Percentiles rank a stretch among this genome's conserved stretches.
These are phyloP conservation scores for Gymnocephalus cernua DNA, from an alignment of 2,113 vertebrate species.

Conservation along the genomic window DNA sequence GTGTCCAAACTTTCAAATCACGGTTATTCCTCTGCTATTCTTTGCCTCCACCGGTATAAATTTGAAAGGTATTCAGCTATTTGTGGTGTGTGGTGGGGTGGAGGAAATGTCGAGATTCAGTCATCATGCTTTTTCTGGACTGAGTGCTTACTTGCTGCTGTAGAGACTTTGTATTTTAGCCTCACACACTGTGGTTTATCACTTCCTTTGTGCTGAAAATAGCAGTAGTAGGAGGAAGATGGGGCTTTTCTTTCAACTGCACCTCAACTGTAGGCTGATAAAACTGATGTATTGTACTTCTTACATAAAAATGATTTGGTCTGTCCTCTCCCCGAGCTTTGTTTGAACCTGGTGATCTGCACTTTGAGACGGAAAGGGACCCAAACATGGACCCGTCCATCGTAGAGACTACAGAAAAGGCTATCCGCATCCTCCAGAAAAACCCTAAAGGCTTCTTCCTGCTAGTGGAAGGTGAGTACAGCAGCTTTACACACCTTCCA, in stretches of 20 bases:
- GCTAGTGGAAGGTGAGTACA: conserved; percentile 76
- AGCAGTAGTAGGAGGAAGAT: conserved; percentile 25
- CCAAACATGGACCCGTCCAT: conserved; percentile 82
- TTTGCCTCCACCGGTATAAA: neutral
- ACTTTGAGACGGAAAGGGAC: conserved; percentile 80
- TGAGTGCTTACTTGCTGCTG: neutral
- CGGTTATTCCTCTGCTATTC: neutral
- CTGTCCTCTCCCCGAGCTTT: conserved; percentile 71
- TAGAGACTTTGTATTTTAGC: conserved; percentile 8
- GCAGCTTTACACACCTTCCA: conserved; percentile 7
- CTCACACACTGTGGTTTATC: neutral
- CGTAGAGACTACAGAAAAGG: conserved; percentile 82
- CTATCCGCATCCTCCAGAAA: conserved; percentile 84
- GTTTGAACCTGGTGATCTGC: conserved; percentile 84
- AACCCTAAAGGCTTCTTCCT: conserved; percentile 86
- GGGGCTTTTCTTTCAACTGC: conserved; percentile 21
- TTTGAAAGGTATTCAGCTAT: neutral
- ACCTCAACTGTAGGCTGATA: conserved; percentile 25
- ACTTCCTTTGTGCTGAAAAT: conserved; percentile 36
- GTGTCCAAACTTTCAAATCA: neutral
- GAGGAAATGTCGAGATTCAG: conserved; percentile 23
- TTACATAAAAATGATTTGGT: neutral
- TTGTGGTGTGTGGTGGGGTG: neutral
- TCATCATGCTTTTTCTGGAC: conserved; percentile 31
- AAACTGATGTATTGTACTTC: neutral